Evolutionary conservation across 2,113 vertebrate genomes (phyloP).

Genomic region (Chascanopsetta lugubris): DNA sequence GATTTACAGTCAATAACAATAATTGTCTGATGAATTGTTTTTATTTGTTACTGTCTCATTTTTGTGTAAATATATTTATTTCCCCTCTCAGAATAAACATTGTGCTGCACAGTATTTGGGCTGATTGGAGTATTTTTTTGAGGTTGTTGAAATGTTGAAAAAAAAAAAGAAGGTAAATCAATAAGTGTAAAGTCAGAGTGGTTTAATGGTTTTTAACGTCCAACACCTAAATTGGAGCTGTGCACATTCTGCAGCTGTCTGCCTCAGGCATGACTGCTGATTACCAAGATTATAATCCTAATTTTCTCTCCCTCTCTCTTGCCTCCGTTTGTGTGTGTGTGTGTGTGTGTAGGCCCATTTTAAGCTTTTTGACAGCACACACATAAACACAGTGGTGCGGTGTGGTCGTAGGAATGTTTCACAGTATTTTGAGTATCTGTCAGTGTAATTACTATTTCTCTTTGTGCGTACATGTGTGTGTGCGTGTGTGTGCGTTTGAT

Average conservation of each 20-base stretch:
- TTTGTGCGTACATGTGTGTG: too few relatives aligned
- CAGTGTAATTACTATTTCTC: constrained; percentile 40
- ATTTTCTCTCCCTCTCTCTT: constrained; percentile 50
- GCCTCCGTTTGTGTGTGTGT: constrained; percentile 13
- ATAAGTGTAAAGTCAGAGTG: constrained; percentile 55
- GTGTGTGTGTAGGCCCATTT: constrained; percentile 35
- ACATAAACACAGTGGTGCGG: constrained; percentile 42
- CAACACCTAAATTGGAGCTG: constrained; percentile 63
- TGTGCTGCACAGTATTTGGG: constrained; percentile 19
- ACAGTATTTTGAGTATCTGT: constrained; percentile 49
- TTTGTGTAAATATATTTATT: too few relatives aligned
- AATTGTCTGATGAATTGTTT: background rate
- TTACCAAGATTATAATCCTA: constrained; percentile 70
- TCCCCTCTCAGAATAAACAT: constrained; percentile 26
- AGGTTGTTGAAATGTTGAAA: constrained; percentile 61
- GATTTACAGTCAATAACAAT: constrained; percentile 8
- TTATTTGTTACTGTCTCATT: background rate
- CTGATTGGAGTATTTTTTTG: constrained; percentile 21
- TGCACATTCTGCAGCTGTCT: constrained; percentile 63
- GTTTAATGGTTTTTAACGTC: constrained; percentile 64
- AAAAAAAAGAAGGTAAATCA: too few relatives aligned
- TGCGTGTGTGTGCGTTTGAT: too few relatives aligned
- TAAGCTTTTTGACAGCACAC: constrained; percentile 18
- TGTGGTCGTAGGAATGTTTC: constrained; percentile 40
- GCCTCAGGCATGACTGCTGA: constrained; percentile 61